phyloP scores from a whole-genome alignment of 2,113 vertebrate genomes.

The Embiotoca jacksoni region DNA sequence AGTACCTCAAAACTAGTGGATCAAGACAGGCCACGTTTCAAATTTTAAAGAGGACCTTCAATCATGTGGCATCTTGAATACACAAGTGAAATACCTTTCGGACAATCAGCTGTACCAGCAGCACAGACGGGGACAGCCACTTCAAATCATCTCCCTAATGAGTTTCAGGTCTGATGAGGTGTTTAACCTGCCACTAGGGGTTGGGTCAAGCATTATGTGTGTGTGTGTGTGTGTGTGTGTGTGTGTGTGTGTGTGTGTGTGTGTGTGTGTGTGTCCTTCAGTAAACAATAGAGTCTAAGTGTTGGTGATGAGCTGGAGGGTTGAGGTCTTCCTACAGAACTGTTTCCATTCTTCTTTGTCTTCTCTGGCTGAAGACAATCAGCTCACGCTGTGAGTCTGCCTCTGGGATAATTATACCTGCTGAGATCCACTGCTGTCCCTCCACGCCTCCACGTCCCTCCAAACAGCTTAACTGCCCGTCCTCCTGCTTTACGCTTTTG shows the following conservation, averaged over 20 bases:
- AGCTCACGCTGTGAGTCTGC: conserved; percentile 53
- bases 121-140: background rate
- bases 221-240: conserved; percentile 11
- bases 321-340: conserved; percentile 52
- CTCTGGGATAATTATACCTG: conserved; percentile 62
- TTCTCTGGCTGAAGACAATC: conserved; percentile 65
- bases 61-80: conserved; percentile 19
- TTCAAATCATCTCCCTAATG: conserved; percentile 62
- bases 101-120: conserved; percentile 39
- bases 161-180: conserved; percentile 64
- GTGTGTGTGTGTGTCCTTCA: conserved; percentile 20
- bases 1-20: too few relatives aligned
- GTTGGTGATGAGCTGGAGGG: conserved; percentile 74
- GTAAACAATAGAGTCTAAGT: conserved; percentile 66
- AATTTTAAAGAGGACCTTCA: conserved; percentile 8
- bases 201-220: conserved; percentile 51
- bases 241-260: conserved; percentile 39
- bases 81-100: conserved; percentile 18
- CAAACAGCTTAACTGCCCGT: too few relatives aligned
- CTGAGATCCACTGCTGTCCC: conserved; percentile 20
- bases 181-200: conserved; percentile 76
- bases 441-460: too few relatives aligned
- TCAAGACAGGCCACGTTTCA: background rate
- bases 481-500: background rate
- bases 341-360: conserved; percentile 37